Base-by-base conservation (phyloP, 2,888 invertebrate genomes). In the Sminthurinus aureus region DNA sequence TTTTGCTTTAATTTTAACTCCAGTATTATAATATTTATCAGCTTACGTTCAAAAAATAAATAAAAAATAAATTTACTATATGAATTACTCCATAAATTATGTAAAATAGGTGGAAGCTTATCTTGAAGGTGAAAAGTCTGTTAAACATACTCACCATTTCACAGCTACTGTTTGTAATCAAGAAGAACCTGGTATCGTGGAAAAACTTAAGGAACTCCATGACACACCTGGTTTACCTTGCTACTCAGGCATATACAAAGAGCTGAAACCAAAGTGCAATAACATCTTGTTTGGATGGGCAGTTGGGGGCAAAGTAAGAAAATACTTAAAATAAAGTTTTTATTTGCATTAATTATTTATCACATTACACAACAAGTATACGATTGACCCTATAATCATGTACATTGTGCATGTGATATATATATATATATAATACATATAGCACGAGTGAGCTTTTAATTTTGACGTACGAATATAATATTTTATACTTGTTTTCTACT, bases 281-380 rank as follows among this genome's bases (percentile, higher is more conserved):
- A 81, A 81, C 18, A 69, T 84, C 66, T 64, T 84, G 8, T 84
- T 84, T 26, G 84, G 84, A 6, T 84, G 84, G 84, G 84, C 79
- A 1, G 79, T 80, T 20, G 84, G 84, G 18, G 84, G 84, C 51
- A 75, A 79, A 79, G 80, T 79, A 83, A 50, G n/a, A n/a, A n/a
- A n/a, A n/a, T n/a, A n/a, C n/a, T n/a, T n/a, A n/a, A n/a, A n/a
- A n/a, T n/a, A n/a, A n/a, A n/a, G n/a, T n/a, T n/a, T n/a, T n/a
- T n/a, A n/a, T n/a, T n/a, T n/a, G n/a, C n/a, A n/a, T n/a, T n/a
- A n/a, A n/a, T n/a, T n/a, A n/a, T n/a, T n/a, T n/a, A n/a, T n/a
- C n/a, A n/a, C n/a, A n/a, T n/a, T n/a, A n/a, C n/a, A n/a, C n/a
- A n/a, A n/a, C n/a, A n/a, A n/a, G n/a, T n/a, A n/a, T n/a, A n/a